phyloP scores from a whole-genome alignment of 2,888 invertebrate genomes.

The Labia minor region DNA sequence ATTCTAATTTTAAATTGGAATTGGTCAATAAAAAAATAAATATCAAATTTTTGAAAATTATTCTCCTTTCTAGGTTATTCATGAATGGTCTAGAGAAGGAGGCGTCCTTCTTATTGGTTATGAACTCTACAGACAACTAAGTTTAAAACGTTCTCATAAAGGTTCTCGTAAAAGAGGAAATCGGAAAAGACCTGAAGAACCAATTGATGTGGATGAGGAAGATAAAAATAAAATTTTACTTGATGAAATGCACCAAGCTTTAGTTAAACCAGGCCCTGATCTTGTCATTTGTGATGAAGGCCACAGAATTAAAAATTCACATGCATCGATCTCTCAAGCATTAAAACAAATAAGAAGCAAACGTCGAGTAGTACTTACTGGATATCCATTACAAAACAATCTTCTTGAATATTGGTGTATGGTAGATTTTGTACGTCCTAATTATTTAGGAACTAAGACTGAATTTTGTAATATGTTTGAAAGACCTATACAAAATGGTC shows the following conservation, averaged over 20 bases:
- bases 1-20: too few relatives aligned
- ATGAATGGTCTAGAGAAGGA: slow-evolving; percentile 76
- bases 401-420: slow-evolving; percentile 95
- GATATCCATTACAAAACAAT: slow-evolving; percentile 97
- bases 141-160: slow-evolving; percentile 61
- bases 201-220: slow-evolving; percentile 43
- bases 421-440: slow-evolving; percentile 97
- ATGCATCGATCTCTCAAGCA: slow-evolving; percentile 91
- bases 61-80: slow-evolving; percentile 35
- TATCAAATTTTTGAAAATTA: too few relatives aligned
- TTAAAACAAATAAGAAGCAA: slow-evolving; percentile 90
- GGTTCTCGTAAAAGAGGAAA: slow-evolving; percentile 49
- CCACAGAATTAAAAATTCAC: slow-evolving; percentile 95
- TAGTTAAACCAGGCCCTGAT: slow-evolving; percentile 87
- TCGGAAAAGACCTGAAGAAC: slow-evolving; percentile 42
- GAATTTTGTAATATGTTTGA: slow-evolving; percentile 99
- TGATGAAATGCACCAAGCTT: slow-evolving; percentile 70
- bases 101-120: slow-evolving; percentile 95
- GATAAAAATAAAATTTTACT: slow-evolving; percentile 48
- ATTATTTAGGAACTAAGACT: slow-evolving; percentile 90
- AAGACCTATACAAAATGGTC: slow-evolving; percentile 94
- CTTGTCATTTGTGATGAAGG: slow-evolving; percentile 93
- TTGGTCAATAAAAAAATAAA: too few relatives aligned
- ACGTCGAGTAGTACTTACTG: slow-evolving; percentile 88
- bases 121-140: slow-evolving; percentile 85